Conservation (phyloP, 2,113 vertebrate species). For the Hystrix cristata region DNA sequence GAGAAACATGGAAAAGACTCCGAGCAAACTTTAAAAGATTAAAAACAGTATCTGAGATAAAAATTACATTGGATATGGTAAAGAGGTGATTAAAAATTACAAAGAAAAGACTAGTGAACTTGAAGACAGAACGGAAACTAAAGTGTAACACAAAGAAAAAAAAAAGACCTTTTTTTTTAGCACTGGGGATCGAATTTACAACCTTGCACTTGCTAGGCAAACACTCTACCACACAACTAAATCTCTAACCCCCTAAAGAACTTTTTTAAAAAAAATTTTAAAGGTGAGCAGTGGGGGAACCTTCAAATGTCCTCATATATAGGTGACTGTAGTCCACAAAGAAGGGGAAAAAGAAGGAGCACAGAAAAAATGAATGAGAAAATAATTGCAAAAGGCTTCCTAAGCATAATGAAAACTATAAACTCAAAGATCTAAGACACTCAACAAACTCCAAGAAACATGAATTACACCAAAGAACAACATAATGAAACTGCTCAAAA, state of each 20-base stretch:
- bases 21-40: not conserved
- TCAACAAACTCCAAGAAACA: not conserved
- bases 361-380: not conserved
- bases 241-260: too few species aligned
- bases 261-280: not conserved
- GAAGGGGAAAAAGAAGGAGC: not conserved
- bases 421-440: not conserved
- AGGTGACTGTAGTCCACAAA: not conserved
- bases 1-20: not conserved
- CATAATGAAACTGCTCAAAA: not conserved
- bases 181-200: too few species aligned
- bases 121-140: not conserved
- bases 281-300: not conserved
- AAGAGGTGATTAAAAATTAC: not conserved
- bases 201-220: too few species aligned
- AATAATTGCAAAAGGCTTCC: not conserved
- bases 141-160: not conserved
- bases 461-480: not conserved
- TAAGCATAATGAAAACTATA: not conserved
- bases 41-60: not conserved
- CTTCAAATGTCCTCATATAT: not conserved
- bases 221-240: too few species aligned
- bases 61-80: not conserved
- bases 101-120: not conserved
- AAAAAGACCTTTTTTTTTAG: too few species aligned